phyloP scores from a whole-genome alignment of 1,140 invertebrate genomes.

The Amphibalanus amphitrite region DNA sequence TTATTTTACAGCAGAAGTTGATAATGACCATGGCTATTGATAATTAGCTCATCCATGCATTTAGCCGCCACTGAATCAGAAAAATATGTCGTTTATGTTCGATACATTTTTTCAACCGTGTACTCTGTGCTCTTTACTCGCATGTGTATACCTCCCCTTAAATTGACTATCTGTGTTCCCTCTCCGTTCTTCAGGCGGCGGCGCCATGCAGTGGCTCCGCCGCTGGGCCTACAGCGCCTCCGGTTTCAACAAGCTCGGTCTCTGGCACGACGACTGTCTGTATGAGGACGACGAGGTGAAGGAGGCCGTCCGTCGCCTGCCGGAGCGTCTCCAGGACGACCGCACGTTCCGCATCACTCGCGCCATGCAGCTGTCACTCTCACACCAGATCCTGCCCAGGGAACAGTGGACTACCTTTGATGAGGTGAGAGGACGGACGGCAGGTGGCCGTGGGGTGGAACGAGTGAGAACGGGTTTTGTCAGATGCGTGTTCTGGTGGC shows the following conservation, averaged over 20 bases:
- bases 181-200: neutral
- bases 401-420: slow-evolving; percentile 75
- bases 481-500: neutral
- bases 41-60: no score
- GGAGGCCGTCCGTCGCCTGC: slow-evolving; percentile 61
- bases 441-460: no score
- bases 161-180: no score
- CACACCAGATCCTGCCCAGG: slow-evolving; percentile 59
- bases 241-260: slow-evolving; percentile 28
- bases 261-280: slow-evolving; percentile 56
- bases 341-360: slow-evolving; percentile 59
- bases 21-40: no score
- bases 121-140: no score
- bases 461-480: neutral
- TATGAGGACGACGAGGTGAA: slow-evolving; percentile 48
- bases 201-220: neutral
- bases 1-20: no score
- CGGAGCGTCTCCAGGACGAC: slow-evolving; percentile 49
- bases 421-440: slow-evolving; percentile 28
- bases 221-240: slow-evolving; percentile 20
- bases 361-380: slow-evolving; percentile 51
- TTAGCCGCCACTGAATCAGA: no score
- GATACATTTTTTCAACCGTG: no score
- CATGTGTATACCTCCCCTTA: no score
- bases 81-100: no score